Evolutionary conservation across 2,888 invertebrate species (phyloP).

Genomic region (Bembecia ichneumoniformis): DNA sequence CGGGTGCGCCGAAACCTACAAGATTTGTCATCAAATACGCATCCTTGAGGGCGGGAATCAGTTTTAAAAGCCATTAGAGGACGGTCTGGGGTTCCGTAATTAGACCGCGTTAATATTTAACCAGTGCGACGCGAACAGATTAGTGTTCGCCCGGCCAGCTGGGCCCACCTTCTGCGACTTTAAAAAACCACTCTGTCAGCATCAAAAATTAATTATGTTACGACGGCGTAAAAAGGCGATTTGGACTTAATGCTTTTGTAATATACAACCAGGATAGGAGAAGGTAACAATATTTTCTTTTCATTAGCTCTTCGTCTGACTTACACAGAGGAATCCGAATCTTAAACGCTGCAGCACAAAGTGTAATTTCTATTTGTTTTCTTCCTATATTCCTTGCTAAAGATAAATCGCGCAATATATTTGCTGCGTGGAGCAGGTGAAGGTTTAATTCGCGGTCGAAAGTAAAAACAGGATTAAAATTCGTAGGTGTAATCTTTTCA

Average conservation of each 20-base stretch:
- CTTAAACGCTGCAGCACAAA: background rate
- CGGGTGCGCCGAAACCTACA: slow-evolving; percentile 28
- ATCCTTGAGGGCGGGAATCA: slow-evolving; percentile 68
- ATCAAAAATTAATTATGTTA: slow-evolving; percentile 61
- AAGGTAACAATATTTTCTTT: slow-evolving; percentile 13
- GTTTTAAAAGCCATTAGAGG: slow-evolving; percentile 72
- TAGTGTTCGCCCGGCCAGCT: slow-evolving; percentile 55
- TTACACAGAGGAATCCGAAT: background rate
- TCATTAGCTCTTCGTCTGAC: slow-evolving; percentile 9
- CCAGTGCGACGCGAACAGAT: slow-evolving; percentile 64
- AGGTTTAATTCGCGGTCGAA: slow-evolving; percentile 10
- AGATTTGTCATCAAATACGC: slow-evolving; percentile 71
- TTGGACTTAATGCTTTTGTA: slow-evolving; percentile 40
- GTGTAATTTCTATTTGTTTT: slow-evolving; percentile 1
- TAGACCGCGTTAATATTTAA: slow-evolving; percentile 72
- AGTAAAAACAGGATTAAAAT: slow-evolving; percentile 34
- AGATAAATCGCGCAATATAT: background rate
- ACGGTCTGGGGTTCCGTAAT: slow-evolving; percentile 54
- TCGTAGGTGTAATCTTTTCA: slow-evolving; percentile 54
- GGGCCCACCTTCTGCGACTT: slow-evolving; percentile 55
- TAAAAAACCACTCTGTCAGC: slow-evolving; percentile 59
- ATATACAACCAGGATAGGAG: slow-evolving; percentile 7
- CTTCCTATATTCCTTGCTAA: slow-evolving; percentile 15
- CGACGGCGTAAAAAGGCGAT: slow-evolving; percentile 33
- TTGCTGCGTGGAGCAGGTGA: background rate